phyloP scores from a whole-genome alignment of 2,888 invertebrate genomes.

The Harpagoxenus sublaevis region DNA sequence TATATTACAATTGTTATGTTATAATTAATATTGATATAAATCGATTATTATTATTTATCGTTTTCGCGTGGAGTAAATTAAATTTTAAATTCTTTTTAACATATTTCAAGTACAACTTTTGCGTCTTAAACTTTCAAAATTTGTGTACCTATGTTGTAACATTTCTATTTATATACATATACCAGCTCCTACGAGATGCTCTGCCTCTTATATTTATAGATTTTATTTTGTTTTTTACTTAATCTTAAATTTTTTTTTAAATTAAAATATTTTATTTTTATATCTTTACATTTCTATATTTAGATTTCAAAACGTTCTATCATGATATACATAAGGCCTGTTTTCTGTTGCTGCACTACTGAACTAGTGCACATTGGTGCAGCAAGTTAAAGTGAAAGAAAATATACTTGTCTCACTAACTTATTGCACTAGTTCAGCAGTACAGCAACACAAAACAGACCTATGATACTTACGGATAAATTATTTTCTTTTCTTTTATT shows the following conservation, averaged over 20 bases:
- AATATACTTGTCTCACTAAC: too few species aligned
- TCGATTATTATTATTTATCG: background rate
- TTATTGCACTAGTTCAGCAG: too few species aligned
- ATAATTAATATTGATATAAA: background rate
- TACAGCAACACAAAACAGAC: too few species aligned
- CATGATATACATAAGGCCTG: background rate
- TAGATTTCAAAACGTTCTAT: background rate
- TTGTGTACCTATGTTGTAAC: too few species aligned
- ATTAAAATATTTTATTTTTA: background rate
- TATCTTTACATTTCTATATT: background rate
- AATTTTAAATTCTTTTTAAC: background rate
- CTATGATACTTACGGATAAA: background rate
- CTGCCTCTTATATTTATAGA: background rate
- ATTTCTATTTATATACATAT: background rate
- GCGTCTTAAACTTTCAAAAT: background rate
- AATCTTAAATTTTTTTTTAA: background rate
- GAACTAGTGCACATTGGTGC: too few species aligned
- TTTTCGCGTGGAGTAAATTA: background rate
- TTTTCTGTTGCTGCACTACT: too few species aligned
- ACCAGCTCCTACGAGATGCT: background rate
- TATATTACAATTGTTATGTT: background rate
- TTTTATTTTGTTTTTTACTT: background rate
- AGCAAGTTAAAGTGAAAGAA: too few species aligned
- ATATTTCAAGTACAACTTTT: background rate
- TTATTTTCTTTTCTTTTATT: background rate